Base-by-base conservation (phyloP, 2,113 vertebrate species). In the Turnix velox region DNA sequence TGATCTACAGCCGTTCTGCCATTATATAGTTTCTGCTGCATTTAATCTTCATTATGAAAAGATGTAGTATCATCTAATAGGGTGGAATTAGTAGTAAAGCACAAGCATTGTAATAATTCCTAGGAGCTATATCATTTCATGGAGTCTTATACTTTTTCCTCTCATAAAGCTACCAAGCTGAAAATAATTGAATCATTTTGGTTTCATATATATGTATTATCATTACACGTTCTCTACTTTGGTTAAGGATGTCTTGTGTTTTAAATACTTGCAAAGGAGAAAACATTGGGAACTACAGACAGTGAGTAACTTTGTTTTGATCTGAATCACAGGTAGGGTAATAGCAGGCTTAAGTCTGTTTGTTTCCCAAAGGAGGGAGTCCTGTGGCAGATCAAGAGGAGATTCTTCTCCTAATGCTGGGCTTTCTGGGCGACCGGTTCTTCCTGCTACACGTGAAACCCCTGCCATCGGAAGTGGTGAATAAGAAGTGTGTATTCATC, bases 1-100 rank as follows among this genome's bases (percentile, higher is more conserved):
- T 96, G 95, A 97, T 98, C 97, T 96, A 87, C 80, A 84, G 84
- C 86, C 67, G 79, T 93, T 93, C 81, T 95, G 65, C 95, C 89
- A 96, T 97, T 97, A 96, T 97, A 89, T 95, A 88, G 80, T 96
- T 97, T 96, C 97, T 97, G 90, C 95, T 97, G 61, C 94, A 94
- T 97, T 97, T 97, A 95, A 94, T 96, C 95, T 96, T 97, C 93
- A 94, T 97, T 97, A 96, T 96, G 87, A 72, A 94, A 96, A 97
- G 96, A 96, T 95, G 95, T 55, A 54, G 39, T 97, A 95, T 95
- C 96, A 89, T 94, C 90, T 97, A 97, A 97, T 96, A 96, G 88
- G 69, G 74, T 96, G 96, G 96, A 96, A 97, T 97, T 97, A 92
- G 96, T 96, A 96, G 93, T 95, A 95, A 95, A 92, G 91, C 93